Evolutionary conservation across 2,888 invertebrate species (phyloP).

Genomic region (Podotricha telesiphe): DNA sequence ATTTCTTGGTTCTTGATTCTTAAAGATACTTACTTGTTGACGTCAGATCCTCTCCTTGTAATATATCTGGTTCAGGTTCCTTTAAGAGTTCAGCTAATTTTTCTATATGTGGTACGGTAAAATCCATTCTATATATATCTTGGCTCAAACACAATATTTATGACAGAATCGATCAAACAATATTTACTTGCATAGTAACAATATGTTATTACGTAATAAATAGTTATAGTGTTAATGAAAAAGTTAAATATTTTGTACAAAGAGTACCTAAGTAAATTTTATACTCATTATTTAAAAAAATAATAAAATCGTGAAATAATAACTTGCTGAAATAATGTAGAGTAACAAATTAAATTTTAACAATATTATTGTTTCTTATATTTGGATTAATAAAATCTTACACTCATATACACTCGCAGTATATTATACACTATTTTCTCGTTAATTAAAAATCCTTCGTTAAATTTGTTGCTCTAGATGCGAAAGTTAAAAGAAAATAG

Average conservation of each 20-base stretch:
- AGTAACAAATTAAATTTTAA: too few species aligned
- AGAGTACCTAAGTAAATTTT: neutral
- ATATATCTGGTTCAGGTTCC: constrained; percentile 71
- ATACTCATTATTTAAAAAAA: neutral
- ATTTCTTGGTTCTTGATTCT: too few species aligned
- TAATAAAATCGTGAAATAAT: too few species aligned
- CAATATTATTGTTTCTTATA: too few species aligned
- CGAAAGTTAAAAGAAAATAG: too few species aligned
- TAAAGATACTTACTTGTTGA: constrained; percentile 54
- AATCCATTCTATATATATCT: constrained; percentile 54
- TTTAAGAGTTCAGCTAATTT: constrained; percentile 65
- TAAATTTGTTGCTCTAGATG: too few species aligned
- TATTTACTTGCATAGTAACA: constrained; percentile 18
- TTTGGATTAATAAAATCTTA: too few species aligned
- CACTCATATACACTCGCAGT: too few species aligned
- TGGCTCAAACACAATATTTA: neutral
- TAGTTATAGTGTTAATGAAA: neutral
- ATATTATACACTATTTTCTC: too few species aligned
- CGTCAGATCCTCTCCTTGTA: constrained; percentile 71
- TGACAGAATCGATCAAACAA: constrained; percentile 27
- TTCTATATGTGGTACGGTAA: constrained; percentile 61
- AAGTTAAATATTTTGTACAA: neutral
- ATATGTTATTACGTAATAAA: neutral
- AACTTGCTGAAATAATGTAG: too few species aligned
- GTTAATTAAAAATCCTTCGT: too few species aligned